Base-by-base conservation (phyloP, 2,888 invertebrate genomes). In the Dermolepida albohirtum region DNA sequence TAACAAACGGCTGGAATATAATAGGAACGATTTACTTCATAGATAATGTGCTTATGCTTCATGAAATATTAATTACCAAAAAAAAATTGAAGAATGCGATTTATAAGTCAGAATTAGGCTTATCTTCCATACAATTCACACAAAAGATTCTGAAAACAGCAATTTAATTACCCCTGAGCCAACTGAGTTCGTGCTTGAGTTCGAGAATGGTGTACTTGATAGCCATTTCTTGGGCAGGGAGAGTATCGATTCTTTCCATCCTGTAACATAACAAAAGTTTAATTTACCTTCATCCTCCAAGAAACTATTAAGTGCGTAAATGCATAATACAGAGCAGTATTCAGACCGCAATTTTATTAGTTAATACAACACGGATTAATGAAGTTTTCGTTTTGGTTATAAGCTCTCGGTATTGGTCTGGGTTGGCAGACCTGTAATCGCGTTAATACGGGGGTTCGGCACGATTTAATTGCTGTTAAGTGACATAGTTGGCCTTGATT, bases 211-310 rank as follows among this genome's bases (percentile, higher is more conserved):
- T 71, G 84, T 79, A 66, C 83, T 81, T 73, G 86, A 84, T 77
- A 92, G 87, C 89, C 90, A 90, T 78, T 89, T 89, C 82, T 90
- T 91, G 73, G 91, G 90, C 78, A 92, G 84, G 62, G 91, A 88
- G 73, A 91, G 82, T 76, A 92, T 84, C 14, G 91, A 90, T 76
- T 91, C 91, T 78, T 87, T 87, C 91, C 92, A 92, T 90, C 90
- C 92, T 92, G 85, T 14, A 86, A 86, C 66, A 71, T 76, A 73
- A 75, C 70, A 67, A 51, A 66, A 51, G 49, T 39, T 55, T 14
- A 67, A 51, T 51, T 63, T 49, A 40, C 0, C 39, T 4, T 49
- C 34, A 7, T 0, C 16, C 34, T 44, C 29, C 12, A 55, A 39
- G 49, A 51, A 14, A 39, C n/a, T 41, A 22, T 40, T 16, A 49